Evolutionary conservation across 2,797 vertebrate genomes (phyloP).

Genomic region (Clarias laeviceps): DNA sequence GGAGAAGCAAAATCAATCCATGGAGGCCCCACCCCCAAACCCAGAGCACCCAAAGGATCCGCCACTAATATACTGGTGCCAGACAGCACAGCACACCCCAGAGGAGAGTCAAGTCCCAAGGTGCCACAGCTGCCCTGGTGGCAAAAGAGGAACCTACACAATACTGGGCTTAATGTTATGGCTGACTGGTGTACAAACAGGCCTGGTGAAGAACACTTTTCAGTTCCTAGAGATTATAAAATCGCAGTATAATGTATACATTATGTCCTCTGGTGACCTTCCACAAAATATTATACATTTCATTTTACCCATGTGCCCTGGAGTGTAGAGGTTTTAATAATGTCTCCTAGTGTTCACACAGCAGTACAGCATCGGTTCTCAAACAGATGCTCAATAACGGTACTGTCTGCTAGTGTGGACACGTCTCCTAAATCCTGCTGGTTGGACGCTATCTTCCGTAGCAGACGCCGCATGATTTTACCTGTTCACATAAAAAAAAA

Average conservation of each 20-base stretch:
- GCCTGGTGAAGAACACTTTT: conserved; percentile 24
- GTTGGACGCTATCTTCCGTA: conserved; percentile 89
- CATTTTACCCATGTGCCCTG: not conserved
- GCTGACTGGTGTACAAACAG: conserved; percentile 17
- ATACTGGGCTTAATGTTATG: no score
- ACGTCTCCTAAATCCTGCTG: conserved; percentile 89
- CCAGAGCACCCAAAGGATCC: no score
- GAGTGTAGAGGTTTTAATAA: not conserved
- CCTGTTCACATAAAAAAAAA: conserved; percentile 68
- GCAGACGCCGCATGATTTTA: conserved; percentile 93
- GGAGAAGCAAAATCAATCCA: no score
- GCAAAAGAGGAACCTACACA: no score
- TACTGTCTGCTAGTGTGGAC: conserved; percentile 89
- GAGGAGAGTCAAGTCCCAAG: no score
- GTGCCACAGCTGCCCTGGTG: no score
- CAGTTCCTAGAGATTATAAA: conserved; percentile 17
- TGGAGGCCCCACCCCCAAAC: no score
- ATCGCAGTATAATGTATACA: conserved; percentile 20
- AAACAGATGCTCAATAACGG: conserved; percentile 88
- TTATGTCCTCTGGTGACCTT: not conserved
- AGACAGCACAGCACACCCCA: no score
- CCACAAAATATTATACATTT: not conserved
- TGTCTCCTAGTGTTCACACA: conserved; percentile 59
- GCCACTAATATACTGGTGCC: no score
- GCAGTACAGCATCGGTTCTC: conserved; percentile 76